Base-by-base conservation (phyloP, 92 coral and sea anemone species). In the Palythoa grandis region DNA sequence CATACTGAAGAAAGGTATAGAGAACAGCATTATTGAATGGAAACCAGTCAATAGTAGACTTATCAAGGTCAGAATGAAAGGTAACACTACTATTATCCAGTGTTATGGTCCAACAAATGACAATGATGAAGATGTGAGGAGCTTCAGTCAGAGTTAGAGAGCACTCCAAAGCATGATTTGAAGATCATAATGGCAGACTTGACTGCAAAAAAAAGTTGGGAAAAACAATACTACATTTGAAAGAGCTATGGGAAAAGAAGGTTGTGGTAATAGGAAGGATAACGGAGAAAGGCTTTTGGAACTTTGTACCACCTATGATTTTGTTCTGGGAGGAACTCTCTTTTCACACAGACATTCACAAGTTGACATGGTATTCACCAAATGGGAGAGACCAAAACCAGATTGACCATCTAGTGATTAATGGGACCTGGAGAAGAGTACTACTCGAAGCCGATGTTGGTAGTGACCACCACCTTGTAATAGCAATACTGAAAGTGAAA, bases 141-240 rank as follows among this genome's bases (percentile, higher is more conserved):
- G 70, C 70, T 63, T 17, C 60, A 54, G 70, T 25, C 23, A 16
- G 25, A 63, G 70, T 63, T 63, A n/a, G 69, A 20, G 69, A 63
- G 70, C 29, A 8, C 24, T 4, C 70, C 70, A 63, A 17, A 54
- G 60, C 60, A 17, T 23, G 68, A 61, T 19, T 61, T 19, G 68
- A 19, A 17, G 24, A 25, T 69, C 43, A 69, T 24, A 25, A 35
- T 69, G 73, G 43, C 43, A 69, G 47, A 25, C 43, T 25, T 69
- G 73, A 69, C n/a, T 66, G 71, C 71, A 63, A 67, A 67, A 22
- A 66, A 69, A 69, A 25, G 73, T 69, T 69, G 43, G 73, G 73
- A 69, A 69, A 69, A 69, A 69, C 73, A 7, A 25, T 35, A 69
- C 4, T 69, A 69, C 17, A 69, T 9, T 29, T 24, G 39, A 69